A percentile compares a stretch with the other conserved stretches of the same genome.
These are phyloP conservation scores for Hippoglossus stenolepis DNA, from an alignment of 2,113 vertebrate genomes.

Conservation along the genomic window DNA sequence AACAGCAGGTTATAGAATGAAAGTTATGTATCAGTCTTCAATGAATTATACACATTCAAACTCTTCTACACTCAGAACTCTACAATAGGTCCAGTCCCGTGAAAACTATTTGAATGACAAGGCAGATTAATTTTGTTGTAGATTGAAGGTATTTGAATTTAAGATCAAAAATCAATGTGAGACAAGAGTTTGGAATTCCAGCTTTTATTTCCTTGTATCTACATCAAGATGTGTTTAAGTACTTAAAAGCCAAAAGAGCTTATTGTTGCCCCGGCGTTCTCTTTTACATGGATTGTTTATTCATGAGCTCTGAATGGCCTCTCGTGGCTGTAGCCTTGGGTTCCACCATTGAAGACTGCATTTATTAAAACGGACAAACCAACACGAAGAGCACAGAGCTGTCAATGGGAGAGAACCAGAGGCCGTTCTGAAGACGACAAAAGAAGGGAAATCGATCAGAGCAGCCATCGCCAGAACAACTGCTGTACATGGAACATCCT, in stretches of 20 bases:
- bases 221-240: neutral
- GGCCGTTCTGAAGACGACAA: too few species aligned
- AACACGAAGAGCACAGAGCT: neutral
- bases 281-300: neutral
- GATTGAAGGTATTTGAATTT: neutral
- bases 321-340: constrained; percentile 1
- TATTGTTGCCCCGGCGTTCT: neutral
- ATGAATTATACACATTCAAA: neutral
- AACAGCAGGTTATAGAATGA: too few species aligned
- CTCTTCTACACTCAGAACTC: too few species aligned
- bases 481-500: neutral
- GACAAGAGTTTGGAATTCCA: too few species aligned
- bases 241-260: neutral
- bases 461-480: neutral
- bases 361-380: neutral
- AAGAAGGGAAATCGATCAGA: too few species aligned
- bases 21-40: neutral
- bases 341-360: neutral
- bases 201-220: too few species aligned
- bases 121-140: neutral
- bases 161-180: neutral
- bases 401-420: neutral
- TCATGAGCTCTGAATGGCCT: neutral
- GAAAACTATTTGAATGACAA: neutral
- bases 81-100: too few species aligned